Percentiles rank a stretch among this genome's conserved stretches.
phyloP scores from a whole-genome alignment of 1,140 invertebrate genomes.

The Eriosoma lanigerum region DNA sequence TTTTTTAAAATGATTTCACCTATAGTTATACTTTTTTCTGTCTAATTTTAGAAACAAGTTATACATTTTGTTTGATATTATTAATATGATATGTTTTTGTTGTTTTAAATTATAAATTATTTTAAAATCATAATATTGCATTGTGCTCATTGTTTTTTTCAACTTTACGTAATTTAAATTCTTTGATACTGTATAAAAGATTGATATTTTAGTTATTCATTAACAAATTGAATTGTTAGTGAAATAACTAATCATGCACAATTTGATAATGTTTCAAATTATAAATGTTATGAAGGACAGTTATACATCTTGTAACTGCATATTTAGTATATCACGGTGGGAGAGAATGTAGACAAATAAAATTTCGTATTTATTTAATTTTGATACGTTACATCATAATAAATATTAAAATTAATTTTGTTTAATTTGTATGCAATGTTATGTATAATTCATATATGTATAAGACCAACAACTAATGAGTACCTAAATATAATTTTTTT shows the following conservation, averaged over 20 bases:
- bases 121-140: slow-evolving; percentile 43
- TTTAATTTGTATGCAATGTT: slow-evolving; percentile 32
- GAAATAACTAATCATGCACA: not conserved
- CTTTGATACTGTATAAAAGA: not conserved
- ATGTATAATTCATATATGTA: slow-evolving; percentile 10
- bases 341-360: slow-evolving; percentile 19
- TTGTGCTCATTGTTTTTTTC: slow-evolving; percentile 21
- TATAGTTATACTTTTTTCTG: slow-evolving; percentile 8
- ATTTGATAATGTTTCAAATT: not conserved
- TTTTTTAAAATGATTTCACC: not conserved
- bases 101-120: slow-evolving; percentile 47
- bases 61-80: slow-evolving; percentile 20
- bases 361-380: slow-evolving; percentile 20
- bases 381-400: not conserved
- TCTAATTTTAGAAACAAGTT: slow-evolving; percentile 45
- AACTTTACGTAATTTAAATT: slow-evolving; percentile 1
- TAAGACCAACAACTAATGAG: not conserved
- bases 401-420: slow-evolving; percentile 30
- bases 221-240: slow-evolving; percentile 11
- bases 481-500: slow-evolving; percentile 24
- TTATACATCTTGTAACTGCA: not conserved
- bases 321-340: slow-evolving; percentile 19
- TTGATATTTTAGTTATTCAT: slow-evolving; percentile 22
- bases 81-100: slow-evolving; percentile 33
- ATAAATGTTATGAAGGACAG: not conserved